Base-by-base conservation (phyloP, 2,797 vertebrate species). In the Gadopsis marmoratus region DNA sequence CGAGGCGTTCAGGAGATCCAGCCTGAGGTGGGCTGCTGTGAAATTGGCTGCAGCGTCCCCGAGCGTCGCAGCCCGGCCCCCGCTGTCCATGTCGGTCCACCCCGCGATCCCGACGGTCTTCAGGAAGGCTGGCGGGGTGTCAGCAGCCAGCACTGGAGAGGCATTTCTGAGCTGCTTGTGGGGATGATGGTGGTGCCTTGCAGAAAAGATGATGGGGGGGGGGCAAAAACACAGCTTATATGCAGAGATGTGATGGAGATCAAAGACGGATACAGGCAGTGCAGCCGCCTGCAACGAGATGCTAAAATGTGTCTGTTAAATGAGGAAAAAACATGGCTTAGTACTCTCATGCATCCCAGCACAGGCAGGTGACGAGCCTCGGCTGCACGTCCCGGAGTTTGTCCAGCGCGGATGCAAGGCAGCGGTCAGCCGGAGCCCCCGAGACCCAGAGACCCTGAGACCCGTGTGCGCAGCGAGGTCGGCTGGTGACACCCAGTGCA, bases 1-100 rank as follows among this genome's bases (percentile, higher is more conserved):
- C n/a, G 96, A 96, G 0, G 87, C 80, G 87, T 97, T 97, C 76
- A 85, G 86, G 59, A 92, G 75, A 64, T 82, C 95, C 86, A 94
- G 71, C 61, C 95, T 92, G 43, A 92, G 71, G 82, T 74, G 79
- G 63, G 92, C 93, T 14, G 91, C 89, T 35, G 90, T 95, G 33
- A 93, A 86, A 56, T 94, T 92, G 51, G 33, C 86, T 1, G 68
- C 90, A 13, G 89, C 94, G 83, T 97, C 96, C 56, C 81, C 93
- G 59, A 95, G 93, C 64, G 86, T 85, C 47, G 92, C 76, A 66
- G 82, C 77, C 96, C 96, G 96, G 92, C 92, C 96, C 54, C 80
- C 87, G 72, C 78, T 81, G 33, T 95, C 93, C 96, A 95, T 96
- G 74, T 85, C 89, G 68, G 26, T 23, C 68, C 77, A 61, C 73